Percentiles rank a stretch among this genome's conserved stretches.
These are phyloP conservation scores for Byasa hedistus DNA, from an alignment of 2,888 invertebrate genomes.

Conservation along the genomic window DNA sequence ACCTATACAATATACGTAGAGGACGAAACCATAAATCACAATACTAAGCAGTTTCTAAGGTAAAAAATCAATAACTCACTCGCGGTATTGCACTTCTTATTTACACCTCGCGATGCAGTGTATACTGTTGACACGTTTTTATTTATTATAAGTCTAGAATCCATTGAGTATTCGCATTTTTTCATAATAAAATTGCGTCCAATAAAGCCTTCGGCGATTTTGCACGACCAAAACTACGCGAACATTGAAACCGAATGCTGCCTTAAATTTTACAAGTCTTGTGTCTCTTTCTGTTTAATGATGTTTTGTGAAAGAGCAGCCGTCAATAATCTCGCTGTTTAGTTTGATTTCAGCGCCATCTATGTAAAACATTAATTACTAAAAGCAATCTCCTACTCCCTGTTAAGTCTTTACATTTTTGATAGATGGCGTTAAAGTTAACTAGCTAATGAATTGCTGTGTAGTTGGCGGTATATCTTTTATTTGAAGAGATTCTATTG, in stretches of 20 bases:
- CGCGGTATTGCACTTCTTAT: conserved; percentile 15
- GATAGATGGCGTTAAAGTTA: too few species aligned
- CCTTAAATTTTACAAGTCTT: conserved; percentile 11
- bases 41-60: conserved; percentile 21
- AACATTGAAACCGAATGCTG: conserved; percentile 30
- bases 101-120: too few species aligned
- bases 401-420: too few species aligned
- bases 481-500: too few species aligned
- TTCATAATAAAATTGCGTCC: conserved; percentile 9
- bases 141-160: neutral
- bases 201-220: conserved; percentile 23
- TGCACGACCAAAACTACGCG: conserved; percentile 39
- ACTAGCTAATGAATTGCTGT: too few species aligned
- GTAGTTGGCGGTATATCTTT: too few species aligned
- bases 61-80: conserved; percentile 32
- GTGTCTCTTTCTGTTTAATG: conserved; percentile 20
- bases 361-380: neutral
- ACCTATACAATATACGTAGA: conserved; percentile 9
- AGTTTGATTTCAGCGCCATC: conserved; percentile 13
- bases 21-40: conserved; percentile 18
- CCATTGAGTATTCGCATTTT: neutral
- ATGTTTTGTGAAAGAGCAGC: neutral
- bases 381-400: too few species aligned
- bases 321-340: neutral
- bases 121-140: neutral